phyloP scores from a whole-genome alignment of 2,797 vertebrate species.

The Graptemys geographica region DNA sequence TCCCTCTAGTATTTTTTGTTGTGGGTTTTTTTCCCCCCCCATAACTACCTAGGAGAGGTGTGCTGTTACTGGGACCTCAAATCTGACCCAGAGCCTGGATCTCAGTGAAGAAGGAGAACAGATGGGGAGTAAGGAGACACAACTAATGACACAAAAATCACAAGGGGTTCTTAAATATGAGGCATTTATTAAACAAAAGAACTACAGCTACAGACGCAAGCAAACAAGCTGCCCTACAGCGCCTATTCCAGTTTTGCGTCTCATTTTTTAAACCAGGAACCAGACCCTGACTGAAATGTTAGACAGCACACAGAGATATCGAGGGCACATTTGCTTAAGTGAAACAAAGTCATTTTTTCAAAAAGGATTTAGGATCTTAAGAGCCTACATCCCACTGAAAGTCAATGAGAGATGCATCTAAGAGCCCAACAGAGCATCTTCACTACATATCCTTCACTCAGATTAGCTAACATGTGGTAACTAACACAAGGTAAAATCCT shows the following conservation, averaged over 20 bases:
- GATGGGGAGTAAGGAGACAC: neutral
- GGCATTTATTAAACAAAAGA: neutral
- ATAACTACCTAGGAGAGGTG: neutral
- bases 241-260: neutral
- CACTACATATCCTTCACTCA: rapidly evolving
- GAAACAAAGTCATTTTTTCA: neutral
- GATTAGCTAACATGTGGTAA: rapidly evolving
- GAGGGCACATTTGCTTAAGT: neutral
- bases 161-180: neutral
- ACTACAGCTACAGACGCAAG: neutral
- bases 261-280: neutral
- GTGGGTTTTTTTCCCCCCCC: neutral
- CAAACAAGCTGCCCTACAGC: neutral
- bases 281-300: neutral
- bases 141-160: neutral
- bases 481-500: neutral
- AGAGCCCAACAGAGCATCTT: neutral
- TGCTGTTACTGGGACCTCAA: neutral
- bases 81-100: neutral
- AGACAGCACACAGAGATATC: neutral
- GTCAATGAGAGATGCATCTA: neutral
- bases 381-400: neutral
- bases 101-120: neutral
- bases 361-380: neutral
- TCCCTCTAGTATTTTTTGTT: neutral